Evolutionary conservation across 2,113 vertebrate species (phyloP), one percentile per base, ranked within the genome.

Genomic region (Mastomys natalensis): DNA sequence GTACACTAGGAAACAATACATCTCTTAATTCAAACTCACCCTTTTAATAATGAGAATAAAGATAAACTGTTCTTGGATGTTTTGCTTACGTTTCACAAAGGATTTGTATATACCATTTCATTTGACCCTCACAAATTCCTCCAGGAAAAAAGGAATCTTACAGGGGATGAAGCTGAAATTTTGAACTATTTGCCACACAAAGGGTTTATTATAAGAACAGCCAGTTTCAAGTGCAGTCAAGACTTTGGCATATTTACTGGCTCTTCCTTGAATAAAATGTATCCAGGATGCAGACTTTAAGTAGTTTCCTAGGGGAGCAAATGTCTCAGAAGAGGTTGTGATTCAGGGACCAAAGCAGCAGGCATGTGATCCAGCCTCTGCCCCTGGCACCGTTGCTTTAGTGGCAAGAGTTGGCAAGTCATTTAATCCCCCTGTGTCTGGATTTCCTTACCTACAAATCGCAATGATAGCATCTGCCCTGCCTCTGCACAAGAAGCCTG

Each of bases 401-500:
- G 95, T 87, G 76, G 45, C 4, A 86, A 70, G 66, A 78, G 66
- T 31, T 93, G 92, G 97, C 94, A 95, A 95, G 94, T 95, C 96
- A 97, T 92, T 96, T 94, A 97, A 97, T 96, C 95, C 91, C 5
- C 0, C 76, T 43, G 37, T 24, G 90, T 93, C 91, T 97, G 93
- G 93, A 97, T 97, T 97, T 97, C 95, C 96, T 97, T 96, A 97
- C 94, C 97, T 97, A 97, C 96, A 97, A 97, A 96, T 95, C 15
- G 5, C 92, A 96, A 76, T 87, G 97, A 95, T 95, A 91, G 8
- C 48, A 96, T 96, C 96, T 95, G 88, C 82, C 88, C 95, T 84
- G 53, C 53, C 26, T 92, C 66, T 78, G 88, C 72, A 76, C 43
- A n/a, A 76, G 85, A 72, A 90, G 89, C 82, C 77, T 64, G 95